These are phyloP conservation scores for Drosophila ogumai DNA, from an alignment of 1,140 invertebrate genomes.

Conservation along the genomic window DNA sequence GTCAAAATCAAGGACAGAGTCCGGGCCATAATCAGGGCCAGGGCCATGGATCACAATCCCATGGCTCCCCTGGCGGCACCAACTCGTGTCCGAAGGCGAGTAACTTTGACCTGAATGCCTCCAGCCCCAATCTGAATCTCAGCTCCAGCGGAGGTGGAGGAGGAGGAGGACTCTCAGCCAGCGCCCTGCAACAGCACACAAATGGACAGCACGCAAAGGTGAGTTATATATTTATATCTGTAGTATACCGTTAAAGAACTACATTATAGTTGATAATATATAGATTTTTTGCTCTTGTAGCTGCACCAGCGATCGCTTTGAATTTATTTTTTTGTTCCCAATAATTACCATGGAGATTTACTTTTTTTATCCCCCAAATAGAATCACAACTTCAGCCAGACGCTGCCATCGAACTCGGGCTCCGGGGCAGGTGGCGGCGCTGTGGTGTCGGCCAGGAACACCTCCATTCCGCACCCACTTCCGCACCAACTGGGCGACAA, in stretches of 20 bases:
- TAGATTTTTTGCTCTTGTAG: too few relatives aligned
- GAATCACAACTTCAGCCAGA: slow-evolving; percentile 70
- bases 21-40: slow-evolving; percentile 62
- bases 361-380: neutral
- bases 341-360: neutral
- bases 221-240: slow-evolving; percentile 1
- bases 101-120: slow-evolving; percentile 74
- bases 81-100: slow-evolving; percentile 42
- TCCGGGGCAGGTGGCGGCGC: slow-evolving; percentile 25
- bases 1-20: slow-evolving; percentile 84
- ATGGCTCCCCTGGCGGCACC: slow-evolving; percentile 23
- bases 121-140: slow-evolving; percentile 73
- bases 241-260: too few relatives aligned
- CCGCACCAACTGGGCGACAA: slow-evolving; percentile 78
- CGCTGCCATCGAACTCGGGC: slow-evolving; percentile 50
- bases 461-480: slow-evolving; percentile 82
- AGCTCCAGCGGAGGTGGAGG: slow-evolving; percentile 19
- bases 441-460: slow-evolving; percentile 77
- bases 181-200: slow-evolving; percentile 67
- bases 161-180: slow-evolving; percentile 48
- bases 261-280: too few relatives aligned
- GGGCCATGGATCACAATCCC: slow-evolving; percentile 60
- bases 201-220: slow-evolving; percentile 70
- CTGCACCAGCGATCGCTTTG: too few relatives aligned
- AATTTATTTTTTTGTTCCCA: neutral